These are phyloP conservation scores for Oncorhynchus nerka DNA, from an alignment of 2,113 vertebrate genomes.

Conservation along the genomic window DNA sequence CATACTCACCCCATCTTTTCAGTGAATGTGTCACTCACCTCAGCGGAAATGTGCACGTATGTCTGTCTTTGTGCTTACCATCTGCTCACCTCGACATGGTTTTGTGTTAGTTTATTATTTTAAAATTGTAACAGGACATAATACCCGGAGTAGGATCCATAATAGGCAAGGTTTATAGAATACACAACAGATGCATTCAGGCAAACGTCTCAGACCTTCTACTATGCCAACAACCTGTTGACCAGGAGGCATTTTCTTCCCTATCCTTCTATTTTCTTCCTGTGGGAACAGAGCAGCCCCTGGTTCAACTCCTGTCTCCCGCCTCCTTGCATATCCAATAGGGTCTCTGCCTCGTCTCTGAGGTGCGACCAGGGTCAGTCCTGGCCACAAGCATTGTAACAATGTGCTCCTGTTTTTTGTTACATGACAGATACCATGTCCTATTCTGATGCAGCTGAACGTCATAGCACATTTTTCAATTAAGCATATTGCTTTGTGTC, in stretches of 20 bases:
- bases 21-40: conserved; percentile 52
- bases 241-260: conserved; percentile 33
- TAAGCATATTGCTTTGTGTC: too few relatives aligned
- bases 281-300: conserved; percentile 24
- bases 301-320: conserved; percentile 23
- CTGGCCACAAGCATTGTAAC: conserved; percentile 27
- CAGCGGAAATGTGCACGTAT: conserved; percentile 50
- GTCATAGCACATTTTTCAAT: too few relatives aligned
- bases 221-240: conserved; percentile 68
- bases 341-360: not conserved
- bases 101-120: conserved; percentile 8
- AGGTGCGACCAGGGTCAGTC: conserved; percentile 42
- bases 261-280: not conserved
- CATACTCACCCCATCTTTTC: conserved; percentile 49
- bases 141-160: not conserved
- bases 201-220: conserved; percentile 38
- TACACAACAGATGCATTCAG: not conserved
- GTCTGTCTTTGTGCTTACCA: conserved; percentile 42
- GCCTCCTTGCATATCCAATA: conserved; percentile 1
- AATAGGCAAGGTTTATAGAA: not conserved
- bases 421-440: conserved; percentile 35
- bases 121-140: not conserved
- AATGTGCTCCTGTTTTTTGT: conserved; percentile 16
- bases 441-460: not conserved
- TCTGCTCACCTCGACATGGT: conserved; percentile 44